phyloP scores from a whole-genome alignment of 2,888 invertebrate species.

The Phortica magna region DNA sequence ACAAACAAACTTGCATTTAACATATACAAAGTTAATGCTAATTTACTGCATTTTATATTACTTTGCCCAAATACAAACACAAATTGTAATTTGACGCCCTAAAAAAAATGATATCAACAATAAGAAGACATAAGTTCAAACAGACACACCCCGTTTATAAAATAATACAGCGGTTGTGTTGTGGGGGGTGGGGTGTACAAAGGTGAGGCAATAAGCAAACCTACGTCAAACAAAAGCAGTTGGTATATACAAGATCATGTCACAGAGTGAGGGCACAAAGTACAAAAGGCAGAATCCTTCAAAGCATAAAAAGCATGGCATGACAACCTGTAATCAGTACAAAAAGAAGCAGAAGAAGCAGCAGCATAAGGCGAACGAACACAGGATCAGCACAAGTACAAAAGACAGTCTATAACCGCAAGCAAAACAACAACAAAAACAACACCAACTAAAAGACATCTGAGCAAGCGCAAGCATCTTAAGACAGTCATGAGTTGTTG shows the following conservation, averaged over 20 bases:
- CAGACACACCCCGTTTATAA: conserved; percentile 36
- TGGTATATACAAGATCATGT: conserved; percentile 43
- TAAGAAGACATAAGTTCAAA: background rate
- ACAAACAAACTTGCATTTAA: background rate
- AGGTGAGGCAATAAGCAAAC: conserved; percentile 40
- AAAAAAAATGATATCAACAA: background rate
- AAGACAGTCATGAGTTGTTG: background rate
- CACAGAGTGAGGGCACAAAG: background rate
- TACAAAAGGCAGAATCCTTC: conserved; percentile 17
- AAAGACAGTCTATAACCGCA: background rate
- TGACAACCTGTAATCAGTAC: conserved; percentile 72
- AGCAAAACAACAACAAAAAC: background rate
- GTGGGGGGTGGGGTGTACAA: too few species aligned
- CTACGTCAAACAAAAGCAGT: conserved; percentile 62
- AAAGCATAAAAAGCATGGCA: conserved; percentile 43
- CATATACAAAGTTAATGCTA: conserved; percentile 15
- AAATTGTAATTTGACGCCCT: conserved; percentile 20
- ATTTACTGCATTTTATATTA: conserved; percentile 16
- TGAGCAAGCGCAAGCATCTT: conserved; percentile 38
- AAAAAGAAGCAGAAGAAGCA: conserved; percentile 51
- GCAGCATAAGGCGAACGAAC: conserved; percentile 31
- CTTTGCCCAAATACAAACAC: background rate
- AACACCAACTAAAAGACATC: background rate
- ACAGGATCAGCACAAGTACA: background rate
- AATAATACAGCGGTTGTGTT: too few species aligned